These are phyloP conservation scores for Shargacucullia verbasci DNA, from an alignment of 2,888 invertebrate species.

Conservation along the genomic window DNA sequence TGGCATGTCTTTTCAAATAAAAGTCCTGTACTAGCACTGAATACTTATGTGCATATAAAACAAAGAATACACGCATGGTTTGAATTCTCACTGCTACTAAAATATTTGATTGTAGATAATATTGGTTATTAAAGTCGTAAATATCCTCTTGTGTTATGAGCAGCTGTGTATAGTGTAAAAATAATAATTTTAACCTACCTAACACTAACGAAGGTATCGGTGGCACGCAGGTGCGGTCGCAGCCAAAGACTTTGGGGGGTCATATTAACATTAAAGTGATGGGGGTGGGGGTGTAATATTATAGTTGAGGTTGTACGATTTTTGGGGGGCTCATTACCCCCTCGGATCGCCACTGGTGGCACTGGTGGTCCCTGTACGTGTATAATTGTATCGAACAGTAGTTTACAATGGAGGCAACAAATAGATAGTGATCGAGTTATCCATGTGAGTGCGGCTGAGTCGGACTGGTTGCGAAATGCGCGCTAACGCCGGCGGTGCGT, in stretches of 20 bases:
- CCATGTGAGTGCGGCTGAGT: constrained; percentile 52
- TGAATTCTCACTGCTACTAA: constrained; percentile 5
- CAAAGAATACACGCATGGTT: constrained; percentile 13
- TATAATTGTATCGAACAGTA: constrained; percentile 45
- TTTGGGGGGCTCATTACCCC: too few relatives aligned
- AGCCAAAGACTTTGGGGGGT: too few relatives aligned
- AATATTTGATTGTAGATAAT: constrained; percentile 8
- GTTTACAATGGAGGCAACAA: constrained; percentile 38
- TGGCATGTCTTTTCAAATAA: not conserved
- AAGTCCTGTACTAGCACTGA: constrained; percentile 1
- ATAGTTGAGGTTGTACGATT: too few relatives aligned
- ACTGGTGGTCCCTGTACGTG: constrained; percentile 19
- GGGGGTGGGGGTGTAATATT: too few relatives aligned
- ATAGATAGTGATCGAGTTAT: constrained; percentile 71
- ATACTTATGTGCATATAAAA: not conserved
- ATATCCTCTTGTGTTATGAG: constrained; percentile 20
- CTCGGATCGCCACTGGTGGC: too few relatives aligned
- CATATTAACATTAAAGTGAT: too few relatives aligned
- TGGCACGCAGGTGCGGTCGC: too few relatives aligned
- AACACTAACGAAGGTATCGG: constrained; percentile 12
- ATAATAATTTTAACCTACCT: constrained; percentile 11
- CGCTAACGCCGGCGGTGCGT: constrained; percentile 33
- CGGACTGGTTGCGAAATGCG: constrained; percentile 58
- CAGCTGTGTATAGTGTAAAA: not conserved
- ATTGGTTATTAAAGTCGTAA: constrained; percentile 3